phyloP scores from a whole-genome alignment of 2,888 invertebrate genomes.

The Sycophila texana region DNA sequence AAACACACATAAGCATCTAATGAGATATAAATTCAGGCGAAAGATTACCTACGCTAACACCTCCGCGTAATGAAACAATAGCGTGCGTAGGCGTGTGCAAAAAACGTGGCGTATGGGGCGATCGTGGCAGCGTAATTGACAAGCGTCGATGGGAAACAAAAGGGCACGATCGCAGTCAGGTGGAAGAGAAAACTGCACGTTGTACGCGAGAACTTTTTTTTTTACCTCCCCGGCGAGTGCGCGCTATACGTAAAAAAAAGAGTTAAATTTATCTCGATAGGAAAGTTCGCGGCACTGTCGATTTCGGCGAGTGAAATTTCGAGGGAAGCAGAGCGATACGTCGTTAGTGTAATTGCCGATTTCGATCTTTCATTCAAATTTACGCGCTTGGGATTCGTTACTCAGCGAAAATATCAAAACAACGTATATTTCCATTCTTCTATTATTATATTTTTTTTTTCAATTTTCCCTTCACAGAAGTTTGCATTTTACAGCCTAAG shows the following conservation, averaged over 20 bases:
- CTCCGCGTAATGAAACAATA: not conserved
- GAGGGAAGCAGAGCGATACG: slow-evolving; percentile 17
- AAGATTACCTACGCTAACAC: too few relatives aligned
- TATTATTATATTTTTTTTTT: too few relatives aligned
- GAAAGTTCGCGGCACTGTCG: slow-evolving; percentile 21
- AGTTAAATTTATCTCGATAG: slow-evolving; percentile 8
- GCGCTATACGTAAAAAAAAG: not conserved
- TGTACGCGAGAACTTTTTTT: too few relatives aligned
- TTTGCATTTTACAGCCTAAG: not conserved
- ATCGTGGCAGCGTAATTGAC: not conserved
- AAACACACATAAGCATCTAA: too few relatives aligned
- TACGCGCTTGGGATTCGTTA: not conserved
- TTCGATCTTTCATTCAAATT: slow-evolving; percentile 4
- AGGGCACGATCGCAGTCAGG: not conserved
- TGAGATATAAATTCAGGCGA: too few relatives aligned
- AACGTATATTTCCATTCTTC: not conserved
- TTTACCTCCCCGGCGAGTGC: not conserved
- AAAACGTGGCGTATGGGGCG: not conserved
- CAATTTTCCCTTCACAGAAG: not conserved
- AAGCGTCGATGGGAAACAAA: slow-evolving; percentile 3
- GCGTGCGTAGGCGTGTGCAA: not conserved
- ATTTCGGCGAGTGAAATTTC: slow-evolving; percentile 28
- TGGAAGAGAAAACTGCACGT: not conserved
- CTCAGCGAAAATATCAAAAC: not conserved
- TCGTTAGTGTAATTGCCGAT: slow-evolving; percentile 1